Base-by-base conservation (phyloP, 92 coral and sea anemone species). In the Zoanthus sociatus region DNA sequence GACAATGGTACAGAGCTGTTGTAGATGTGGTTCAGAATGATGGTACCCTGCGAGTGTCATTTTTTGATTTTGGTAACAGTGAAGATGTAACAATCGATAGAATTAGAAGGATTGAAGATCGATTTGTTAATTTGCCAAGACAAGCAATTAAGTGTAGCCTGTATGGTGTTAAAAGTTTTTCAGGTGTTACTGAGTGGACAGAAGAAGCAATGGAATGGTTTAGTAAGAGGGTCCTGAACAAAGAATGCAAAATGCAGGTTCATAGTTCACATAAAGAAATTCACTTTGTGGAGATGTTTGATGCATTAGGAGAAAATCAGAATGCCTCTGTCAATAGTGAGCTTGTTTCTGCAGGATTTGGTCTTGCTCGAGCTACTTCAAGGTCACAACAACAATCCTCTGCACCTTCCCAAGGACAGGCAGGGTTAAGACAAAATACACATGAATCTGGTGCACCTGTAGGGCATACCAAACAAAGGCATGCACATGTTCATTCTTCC, bases 61-160 rank as follows among this genome's bases (percentile, higher is more conserved):
- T 90, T 76, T 89, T 97, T 58, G 99, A 97, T 89, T 95, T 93
- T 87, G 99, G 99, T 18, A 97, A 93, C 90, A 92, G 92, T 83
- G 99, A 93, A 51, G 97, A 95, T 55, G 90, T 97, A 20, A 87
- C 90, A 33, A 63, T 92, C 6, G 78, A 90, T n/a, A 93, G 87
- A 60, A 79, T 95, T 18, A 89, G 98, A 32, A 87, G 91, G 54
- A 93, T 97, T 33, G 93, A 88, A 11, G 95, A 88, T 26, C 94
- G 78, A 10, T 84, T 97, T 20, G 94, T 74, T 1, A 44, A 26
- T 64, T 46, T 95, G 68, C 98, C 98, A 3, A 89, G 87, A 26
- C 99, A 93, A 89, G 99, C 97, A 26, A 73, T 94, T 46, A 95
- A 90, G 74, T 92, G 94, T 67, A 74, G 95, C 18, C 90, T 97